Conservation (phyloP, 2,113 vertebrate genomes). For the Siniperca knerii region DNA sequence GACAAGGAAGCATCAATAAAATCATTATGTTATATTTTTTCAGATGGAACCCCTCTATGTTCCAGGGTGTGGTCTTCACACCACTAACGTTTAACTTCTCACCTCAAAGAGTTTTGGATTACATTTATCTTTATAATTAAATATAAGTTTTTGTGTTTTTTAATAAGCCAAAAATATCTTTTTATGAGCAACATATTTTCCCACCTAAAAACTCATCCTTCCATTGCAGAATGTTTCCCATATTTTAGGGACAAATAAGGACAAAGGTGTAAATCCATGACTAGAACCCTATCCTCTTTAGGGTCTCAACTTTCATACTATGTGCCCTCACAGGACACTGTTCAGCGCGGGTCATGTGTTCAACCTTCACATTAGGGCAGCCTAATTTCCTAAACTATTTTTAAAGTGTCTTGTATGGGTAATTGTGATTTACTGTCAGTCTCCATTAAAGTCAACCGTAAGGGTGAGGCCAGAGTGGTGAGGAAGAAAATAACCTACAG, state of each 20-base stretch:
- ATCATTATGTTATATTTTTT: background rate
- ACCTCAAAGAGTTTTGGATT: background rate
- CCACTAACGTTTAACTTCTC: background rate
- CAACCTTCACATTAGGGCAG: constrained; percentile 38
- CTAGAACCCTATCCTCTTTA: background rate
- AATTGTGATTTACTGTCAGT: constrained; percentile 76
- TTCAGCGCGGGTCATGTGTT: background rate
- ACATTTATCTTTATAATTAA: background rate
- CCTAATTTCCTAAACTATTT: constrained; percentile 73
- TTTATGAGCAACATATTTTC: background rate
- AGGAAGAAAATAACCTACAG: constrained; percentile 74
- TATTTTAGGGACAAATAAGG: background rate
- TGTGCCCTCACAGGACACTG: background rate
- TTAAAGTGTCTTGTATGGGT: constrained; percentile 69
- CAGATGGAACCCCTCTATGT: background rate
- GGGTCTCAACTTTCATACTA: background rate
- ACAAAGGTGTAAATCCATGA: constrained; percentile 1
- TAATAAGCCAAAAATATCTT: background rate
- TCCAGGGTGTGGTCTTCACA: background rate
- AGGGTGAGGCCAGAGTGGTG: constrained; percentile 44
- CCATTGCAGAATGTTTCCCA: background rate
- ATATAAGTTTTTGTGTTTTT: background rate
- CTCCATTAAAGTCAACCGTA: constrained; percentile 65
- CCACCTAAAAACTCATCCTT: background rate
- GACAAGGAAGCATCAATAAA: background rate